These are phyloP conservation scores for Apus apus DNA, from an alignment of 2,113 vertebrate species.

Conservation along the genomic window DNA sequence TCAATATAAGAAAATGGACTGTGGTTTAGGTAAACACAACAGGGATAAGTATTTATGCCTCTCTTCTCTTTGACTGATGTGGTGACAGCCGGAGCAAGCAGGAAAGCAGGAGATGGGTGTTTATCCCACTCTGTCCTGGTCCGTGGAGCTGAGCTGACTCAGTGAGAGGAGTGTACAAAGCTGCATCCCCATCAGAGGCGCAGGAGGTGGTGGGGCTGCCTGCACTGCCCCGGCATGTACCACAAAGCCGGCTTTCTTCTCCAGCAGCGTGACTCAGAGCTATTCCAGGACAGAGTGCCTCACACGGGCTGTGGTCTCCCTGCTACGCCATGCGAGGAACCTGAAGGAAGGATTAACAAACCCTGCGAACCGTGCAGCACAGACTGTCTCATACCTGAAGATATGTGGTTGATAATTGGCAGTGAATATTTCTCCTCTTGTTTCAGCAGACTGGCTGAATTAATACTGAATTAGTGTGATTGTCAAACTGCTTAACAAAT, in stretches of 20 bases:
- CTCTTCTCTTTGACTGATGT: background rate
- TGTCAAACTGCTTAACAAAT: background rate
- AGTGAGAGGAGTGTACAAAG: background rate
- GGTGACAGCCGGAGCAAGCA: background rate
- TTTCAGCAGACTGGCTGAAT: background rate
- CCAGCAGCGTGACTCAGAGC: conserved; percentile 36
- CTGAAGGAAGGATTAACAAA: conserved; percentile 26
- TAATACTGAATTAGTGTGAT: background rate
- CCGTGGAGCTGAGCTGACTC: background rate
- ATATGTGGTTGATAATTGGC: background rate
- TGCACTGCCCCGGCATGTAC: background rate
- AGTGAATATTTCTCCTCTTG: background rate
- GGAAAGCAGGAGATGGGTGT: background rate
- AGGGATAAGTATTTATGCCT: background rate
- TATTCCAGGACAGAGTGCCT: conserved; percentile 65
- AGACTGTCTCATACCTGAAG: background rate
- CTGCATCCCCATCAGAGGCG: background rate
- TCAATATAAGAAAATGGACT: background rate
- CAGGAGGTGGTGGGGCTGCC: background rate
- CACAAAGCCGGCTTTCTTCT: conserved; percentile 63
- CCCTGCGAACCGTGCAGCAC: background rate
- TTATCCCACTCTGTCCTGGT: background rate
- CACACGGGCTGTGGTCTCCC: conserved; percentile 1
- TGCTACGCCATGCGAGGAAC: background rate
- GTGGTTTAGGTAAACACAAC: background rate